A percentile compares a stretch with the other conserved stretches of the same genome.
Evolutionary conservation across 2,113 vertebrate species (phyloP).

Genomic region (Apistogramma diplotaenia): DNA sequence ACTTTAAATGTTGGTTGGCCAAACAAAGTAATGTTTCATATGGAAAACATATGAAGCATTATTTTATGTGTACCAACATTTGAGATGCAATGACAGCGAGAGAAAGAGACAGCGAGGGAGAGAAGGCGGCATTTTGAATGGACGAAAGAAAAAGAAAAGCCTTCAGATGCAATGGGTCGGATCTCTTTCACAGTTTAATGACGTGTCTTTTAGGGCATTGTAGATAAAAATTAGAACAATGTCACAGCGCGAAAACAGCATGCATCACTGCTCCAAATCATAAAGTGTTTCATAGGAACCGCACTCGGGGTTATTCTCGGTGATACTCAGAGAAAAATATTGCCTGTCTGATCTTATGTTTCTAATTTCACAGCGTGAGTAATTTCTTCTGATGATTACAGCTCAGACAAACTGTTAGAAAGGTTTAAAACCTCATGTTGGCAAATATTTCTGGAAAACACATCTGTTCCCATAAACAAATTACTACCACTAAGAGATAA

Average conservation of each 20-base stretch:
- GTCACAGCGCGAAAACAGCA: conserved; percentile 14
- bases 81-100: rapidly evolving
- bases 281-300: neutral
- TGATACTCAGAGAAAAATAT: neutral
- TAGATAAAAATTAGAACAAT: neutral
- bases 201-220: neutral
- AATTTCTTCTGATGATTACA: neutral
- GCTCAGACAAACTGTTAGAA: neutral
- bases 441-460: conserved; percentile 11
- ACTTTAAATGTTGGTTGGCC: neutral
- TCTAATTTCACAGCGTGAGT: conserved; percentile 28
- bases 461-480: neutral
- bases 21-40: neutral
- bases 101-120: neutral
- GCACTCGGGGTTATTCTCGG: neutral
- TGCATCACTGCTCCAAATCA: conserved; percentile 8
- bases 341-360: neutral
- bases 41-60: neutral
- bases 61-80: neutral
- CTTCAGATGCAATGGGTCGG: neutral
- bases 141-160: neutral
- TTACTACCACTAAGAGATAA: neutral
- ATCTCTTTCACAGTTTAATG: neutral
- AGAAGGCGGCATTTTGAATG: neutral
- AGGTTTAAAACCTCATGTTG: neutral